phyloP scores from a whole-genome alignment of 2,113 vertebrate species.

The Phalacrocorax brasilianus region DNA sequence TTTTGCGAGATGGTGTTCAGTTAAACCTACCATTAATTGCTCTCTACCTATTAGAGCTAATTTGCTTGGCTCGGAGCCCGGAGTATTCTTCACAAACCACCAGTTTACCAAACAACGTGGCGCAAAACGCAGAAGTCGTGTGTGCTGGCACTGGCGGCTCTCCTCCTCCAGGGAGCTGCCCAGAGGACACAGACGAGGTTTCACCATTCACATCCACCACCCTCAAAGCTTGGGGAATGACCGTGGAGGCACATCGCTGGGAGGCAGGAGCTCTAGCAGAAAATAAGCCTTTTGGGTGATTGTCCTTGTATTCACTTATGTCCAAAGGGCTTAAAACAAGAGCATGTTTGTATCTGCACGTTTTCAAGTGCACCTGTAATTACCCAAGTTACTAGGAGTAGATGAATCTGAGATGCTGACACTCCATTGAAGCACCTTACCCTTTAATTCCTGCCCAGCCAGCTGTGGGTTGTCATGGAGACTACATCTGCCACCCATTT shows the following conservation, averaged over 20 bases:
- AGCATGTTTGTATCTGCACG: neutral
- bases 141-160: neutral
- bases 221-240: fast-evolving
- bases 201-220: neutral
- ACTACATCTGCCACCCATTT: slow-evolving; percentile 35
- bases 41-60: neutral
- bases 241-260: neutral
- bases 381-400: neutral
- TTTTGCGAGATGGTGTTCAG: neutral
- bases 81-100: neutral
- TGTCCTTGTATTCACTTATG: neutral
- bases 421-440: neutral
- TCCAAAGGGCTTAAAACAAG: neutral
- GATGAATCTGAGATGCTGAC: neutral
- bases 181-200: neutral
- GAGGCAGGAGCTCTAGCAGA: neutral
- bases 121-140: neutral
- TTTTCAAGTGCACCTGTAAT: neutral
- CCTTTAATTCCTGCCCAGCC: slow-evolving; percentile 24
- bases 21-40: neutral
- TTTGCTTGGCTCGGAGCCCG: neutral
- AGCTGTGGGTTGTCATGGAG: slow-evolving; percentile 55
- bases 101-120: neutral
- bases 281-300: neutral
- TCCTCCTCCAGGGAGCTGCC: neutral